Percentiles rank a stretch among this genome's conserved stretches.
Evolutionary conservation across 2,113 vertebrate genomes (phyloP).

Genomic region (Chlamydotis undulata): DNA sequence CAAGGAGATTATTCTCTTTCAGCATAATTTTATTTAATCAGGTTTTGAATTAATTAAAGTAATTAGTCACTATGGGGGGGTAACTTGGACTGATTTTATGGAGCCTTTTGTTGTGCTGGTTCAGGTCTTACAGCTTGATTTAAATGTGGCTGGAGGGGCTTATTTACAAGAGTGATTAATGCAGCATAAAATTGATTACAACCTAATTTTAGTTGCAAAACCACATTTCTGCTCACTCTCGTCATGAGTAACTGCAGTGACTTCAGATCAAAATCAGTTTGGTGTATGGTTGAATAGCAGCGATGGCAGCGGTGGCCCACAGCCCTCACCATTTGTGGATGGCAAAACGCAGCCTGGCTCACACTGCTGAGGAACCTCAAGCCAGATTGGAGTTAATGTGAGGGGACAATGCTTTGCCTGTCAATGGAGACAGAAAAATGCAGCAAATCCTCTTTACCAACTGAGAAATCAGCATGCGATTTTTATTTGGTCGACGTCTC

Average conservation of each 20-base stretch:
- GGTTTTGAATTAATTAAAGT: conserved; percentile 49
- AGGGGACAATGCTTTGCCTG: not conserved
- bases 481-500: not conserved
- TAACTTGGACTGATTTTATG: conserved; percentile 22
- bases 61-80: conserved; percentile 27
- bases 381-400: accelerated
- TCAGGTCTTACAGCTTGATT: conserved; percentile 18
- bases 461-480: not conserved
- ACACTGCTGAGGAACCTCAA: not conserved
- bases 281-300: not conserved
- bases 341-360: not conserved
- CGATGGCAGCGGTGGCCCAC: accelerated
- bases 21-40: conserved; percentile 48
- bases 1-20: not conserved
- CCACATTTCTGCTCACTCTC: not conserved
- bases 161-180: conserved; percentile 47
- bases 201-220: conserved; percentile 20
- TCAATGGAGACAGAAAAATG: not conserved
- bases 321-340: accelerated
- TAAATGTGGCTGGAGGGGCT: not conserved
- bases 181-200: conserved; percentile 33
- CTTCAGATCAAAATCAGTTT: not conserved
- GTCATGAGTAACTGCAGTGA: not conserved
- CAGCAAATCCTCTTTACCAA: not conserved
- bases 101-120: conserved; percentile 26